A percentile compares a stretch with the other conserved stretches of the same genome.
phyloP scores from a whole-genome alignment of 2,888 invertebrate species.

The Ypsolopha sequella region DNA sequence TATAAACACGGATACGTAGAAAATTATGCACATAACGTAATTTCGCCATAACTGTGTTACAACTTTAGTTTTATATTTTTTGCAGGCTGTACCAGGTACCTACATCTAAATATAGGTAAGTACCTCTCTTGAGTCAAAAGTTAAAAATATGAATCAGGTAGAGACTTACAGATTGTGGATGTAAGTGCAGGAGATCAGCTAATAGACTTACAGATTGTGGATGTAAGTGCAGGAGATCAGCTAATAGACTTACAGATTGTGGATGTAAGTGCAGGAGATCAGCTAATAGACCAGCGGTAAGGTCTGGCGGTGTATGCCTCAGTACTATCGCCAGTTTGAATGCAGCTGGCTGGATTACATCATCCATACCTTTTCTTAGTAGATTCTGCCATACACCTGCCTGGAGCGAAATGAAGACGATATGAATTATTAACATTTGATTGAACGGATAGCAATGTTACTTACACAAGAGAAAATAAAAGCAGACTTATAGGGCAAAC shows the following conservation, averaged over 20 bases:
- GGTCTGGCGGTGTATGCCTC: conserved; percentile 49
- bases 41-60: too few species aligned
- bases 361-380: conserved; percentile 37
- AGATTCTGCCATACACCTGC: conserved; percentile 53
- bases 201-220: conserved; percentile 27
- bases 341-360: conserved; percentile 51
- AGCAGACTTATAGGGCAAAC: too few species aligned
- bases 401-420: conserved; percentile 21
- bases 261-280: conserved; percentile 45
- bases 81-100: too few species aligned
- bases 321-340: conserved; percentile 54
- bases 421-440: too few species aligned
- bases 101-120: too few species aligned
- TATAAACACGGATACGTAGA: too few species aligned
- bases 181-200: not conserved
- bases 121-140: too few species aligned
- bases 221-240: not conserved
- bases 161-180: not conserved
- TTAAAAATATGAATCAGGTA: too few species aligned
- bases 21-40: too few species aligned
- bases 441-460: too few species aligned
- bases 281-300: conserved; percentile 33
- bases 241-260: conserved; percentile 33
- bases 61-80: too few species aligned
- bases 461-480: too few species aligned